Conservation (phyloP, 2,797 vertebrate genomes). For the Ptychadena robeensis region DNA sequence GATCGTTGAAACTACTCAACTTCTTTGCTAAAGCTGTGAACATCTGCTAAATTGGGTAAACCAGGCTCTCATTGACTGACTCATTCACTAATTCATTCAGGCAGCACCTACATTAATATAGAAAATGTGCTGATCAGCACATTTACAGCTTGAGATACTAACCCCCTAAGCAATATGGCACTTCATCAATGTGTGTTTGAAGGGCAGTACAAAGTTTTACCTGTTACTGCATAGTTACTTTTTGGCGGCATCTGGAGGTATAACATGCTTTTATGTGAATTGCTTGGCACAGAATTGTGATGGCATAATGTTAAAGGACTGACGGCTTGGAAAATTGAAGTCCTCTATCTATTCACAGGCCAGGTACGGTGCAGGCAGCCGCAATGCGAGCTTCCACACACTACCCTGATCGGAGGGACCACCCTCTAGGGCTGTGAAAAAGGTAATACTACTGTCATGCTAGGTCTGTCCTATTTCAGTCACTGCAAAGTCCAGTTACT, state of each 20-base stretch:
- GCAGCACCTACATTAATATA: too few species aligned
- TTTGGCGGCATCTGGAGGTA: not conserved
- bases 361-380: conserved; percentile 63
- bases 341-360: conserved; percentile 69
- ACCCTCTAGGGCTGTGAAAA: conserved; percentile 63
- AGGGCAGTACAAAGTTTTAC: too few species aligned
- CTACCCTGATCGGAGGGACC: conserved; percentile 61
- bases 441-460: conserved; percentile 61
- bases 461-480: conserved; percentile 49
- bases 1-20: too few species aligned
- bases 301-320: conserved; percentile 65
- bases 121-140: too few species aligned
- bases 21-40: too few species aligned
- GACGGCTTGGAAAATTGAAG: conserved; percentile 64
- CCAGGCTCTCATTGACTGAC: too few species aligned
- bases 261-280: not conserved
- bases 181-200: too few species aligned
- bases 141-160: too few species aligned
- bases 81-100: too few species aligned
- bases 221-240: too few species aligned
- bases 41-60: too few species aligned
- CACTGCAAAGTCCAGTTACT: not conserved
- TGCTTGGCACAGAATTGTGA: conserved; percentile 14
- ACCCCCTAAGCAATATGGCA: too few species aligned
- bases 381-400: conserved; percentile 56